Evolutionary conservation across 2,888 invertebrate genomes (phyloP), one percentile per base, ranked within the genome.

Genomic region (Argyresthia goedartella): DNA sequence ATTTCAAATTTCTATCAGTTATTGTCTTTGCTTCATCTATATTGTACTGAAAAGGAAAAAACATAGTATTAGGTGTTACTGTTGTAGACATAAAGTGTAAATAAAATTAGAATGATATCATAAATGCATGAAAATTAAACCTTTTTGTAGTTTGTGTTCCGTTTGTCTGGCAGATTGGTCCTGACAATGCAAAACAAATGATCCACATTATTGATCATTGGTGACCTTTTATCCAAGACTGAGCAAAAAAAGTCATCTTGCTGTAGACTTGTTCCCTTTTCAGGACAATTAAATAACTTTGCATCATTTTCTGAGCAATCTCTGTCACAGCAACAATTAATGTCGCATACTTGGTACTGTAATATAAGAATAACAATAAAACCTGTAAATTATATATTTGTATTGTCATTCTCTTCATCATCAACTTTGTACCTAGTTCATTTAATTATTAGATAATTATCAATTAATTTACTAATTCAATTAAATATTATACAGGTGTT

Each of bases 311-410:
- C 73, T 9, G 88, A 77, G 66, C 95, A 96, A 61, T 95, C 93
- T 48, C 63, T 66, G 71, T 96, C 95, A 72, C 96, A 96, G 67
- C 95, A 95, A 67, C 95, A 96, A 71, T 94, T 93, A 51, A 94
- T 88, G 74, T 96, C 94, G 76, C 96, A 96, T 41, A 84, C 78
- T 60, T 85, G 78, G 49, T 76, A 74, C 92, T 92, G 71, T 8
- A 76, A 76, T 49, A 51, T 48, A 54, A 56, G 41, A 57, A 47
- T 45, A 15, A 42, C 53, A 52, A 35, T 51, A 36, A 51, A 42
- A 44, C 42, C 34, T 36, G 35, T 50, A 47, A 52, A 52, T 49
- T 11, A 25, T n/a, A n/a, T n/a, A n/a, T n/a, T n/a, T n/a, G n/a
- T n/a, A n/a, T n/a, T n/a, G n/a, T n/a, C n/a, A n/a, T n/a, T n/a